A percentile compares a stretch with the other conserved stretches of the same genome.
Conservation (phyloP, 2,888 invertebrate genomes). For the Altica lythri region DNA sequence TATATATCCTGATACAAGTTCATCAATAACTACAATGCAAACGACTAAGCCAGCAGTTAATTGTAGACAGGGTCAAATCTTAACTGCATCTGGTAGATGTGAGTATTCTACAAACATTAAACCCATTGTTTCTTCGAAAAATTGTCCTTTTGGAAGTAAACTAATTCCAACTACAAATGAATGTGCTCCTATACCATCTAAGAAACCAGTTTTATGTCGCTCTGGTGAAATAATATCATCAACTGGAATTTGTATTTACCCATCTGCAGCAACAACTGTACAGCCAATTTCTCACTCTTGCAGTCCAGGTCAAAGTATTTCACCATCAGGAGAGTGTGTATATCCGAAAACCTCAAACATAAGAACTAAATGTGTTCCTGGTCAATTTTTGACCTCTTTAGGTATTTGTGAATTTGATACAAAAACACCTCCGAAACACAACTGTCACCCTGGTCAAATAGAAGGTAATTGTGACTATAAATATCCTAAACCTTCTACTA, state of each 20-base stretch:
- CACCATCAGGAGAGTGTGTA: constrained; percentile 34
- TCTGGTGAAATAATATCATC: constrained; percentile 22
- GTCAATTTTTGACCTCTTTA: constrained; percentile 20
- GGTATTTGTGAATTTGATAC: constrained; percentile 32
- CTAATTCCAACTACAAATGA: constrained; percentile 17
- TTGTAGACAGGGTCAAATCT: constrained; percentile 51
- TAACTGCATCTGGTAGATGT: too few relatives aligned
- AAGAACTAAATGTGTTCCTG: constrained; percentile 21
- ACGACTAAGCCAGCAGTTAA: constrained; percentile 43
- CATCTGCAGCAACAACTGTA: too few relatives aligned
- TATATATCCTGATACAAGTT: constrained; percentile 39
- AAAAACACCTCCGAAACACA: constrained; percentile 18
- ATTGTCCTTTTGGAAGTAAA: constrained; percentile 24
- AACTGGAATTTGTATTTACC: constrained; percentile 7
- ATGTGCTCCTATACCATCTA: constrained; percentile 10
- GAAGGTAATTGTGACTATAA: constrained; percentile 32
- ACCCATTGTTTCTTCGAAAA: too few relatives aligned
- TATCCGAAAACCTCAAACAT: constrained; percentile 25
- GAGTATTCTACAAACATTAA: too few relatives aligned
- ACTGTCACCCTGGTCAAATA: constrained; percentile 32
- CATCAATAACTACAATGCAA: constrained; percentile 54
- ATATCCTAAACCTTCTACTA: constrained; percentile 30
- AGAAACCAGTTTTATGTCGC: constrained; percentile 22
- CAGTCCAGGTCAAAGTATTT: constrained; percentile 21
- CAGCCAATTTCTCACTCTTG: constrained; percentile 2